These are phyloP conservation scores for Pseudochirops corinnae DNA, from an alignment of 2,797 vertebrate genomes.

Conservation along the genomic window DNA sequence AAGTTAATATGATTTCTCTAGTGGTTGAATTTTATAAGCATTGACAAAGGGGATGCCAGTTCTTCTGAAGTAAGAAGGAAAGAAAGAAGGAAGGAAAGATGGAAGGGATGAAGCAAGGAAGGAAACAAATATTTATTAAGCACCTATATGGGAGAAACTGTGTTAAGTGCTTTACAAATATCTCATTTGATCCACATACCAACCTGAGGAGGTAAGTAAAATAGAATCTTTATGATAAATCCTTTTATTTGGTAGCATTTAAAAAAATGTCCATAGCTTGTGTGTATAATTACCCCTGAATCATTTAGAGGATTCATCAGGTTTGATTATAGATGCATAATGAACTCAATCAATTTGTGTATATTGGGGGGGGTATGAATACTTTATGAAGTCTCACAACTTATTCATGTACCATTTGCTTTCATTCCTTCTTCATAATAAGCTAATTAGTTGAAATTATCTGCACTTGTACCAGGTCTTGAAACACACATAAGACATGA, in stretches of 20 bases:
- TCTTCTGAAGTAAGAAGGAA: constrained; percentile 33
- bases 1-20: constrained; percentile 2
- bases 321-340: constrained; percentile 87
- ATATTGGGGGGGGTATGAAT: constrained; percentile 87
- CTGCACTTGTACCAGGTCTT: constrained; percentile 87
- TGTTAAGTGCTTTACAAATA: background rate
- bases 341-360: constrained; percentile 86
- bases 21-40: constrained; percentile 62
- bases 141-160: background rate
- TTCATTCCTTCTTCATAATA: constrained; percentile 86
- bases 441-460: constrained; percentile 90
- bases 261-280: constrained; percentile 85
- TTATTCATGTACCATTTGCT: constrained; percentile 89
- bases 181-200: background rate
- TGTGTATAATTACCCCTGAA: constrained; percentile 87
- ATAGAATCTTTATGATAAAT: constrained; percentile 77
- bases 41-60: background rate
- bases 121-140: background rate
- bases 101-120: background rate
- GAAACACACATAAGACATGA: constrained; percentile 86
- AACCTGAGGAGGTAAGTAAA: background rate
- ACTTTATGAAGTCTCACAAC: constrained; percentile 84
- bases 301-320: constrained; percentile 87
- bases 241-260: constrained; percentile 81
- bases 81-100: too few species aligned